Evolutionary conservation across 2,797 vertebrate species (phyloP), one percentile per base, ranked within the genome.

Genomic region (Platyrinchus mystaceus): DNA sequence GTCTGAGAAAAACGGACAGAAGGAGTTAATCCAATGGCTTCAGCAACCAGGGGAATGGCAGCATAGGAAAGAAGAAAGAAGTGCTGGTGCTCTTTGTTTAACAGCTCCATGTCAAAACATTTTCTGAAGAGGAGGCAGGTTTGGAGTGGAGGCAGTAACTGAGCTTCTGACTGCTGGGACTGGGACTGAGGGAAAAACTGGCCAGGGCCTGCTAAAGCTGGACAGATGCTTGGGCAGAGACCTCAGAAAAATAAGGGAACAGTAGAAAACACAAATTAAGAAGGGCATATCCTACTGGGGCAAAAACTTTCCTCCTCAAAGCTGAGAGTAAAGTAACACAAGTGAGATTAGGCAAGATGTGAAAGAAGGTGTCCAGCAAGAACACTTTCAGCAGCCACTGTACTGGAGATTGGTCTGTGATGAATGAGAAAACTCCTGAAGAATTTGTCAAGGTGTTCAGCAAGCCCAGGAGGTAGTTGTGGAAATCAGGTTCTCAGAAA

Each of bases 401-500:
- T 30, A 49, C 0, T 41, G 50, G 43, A 46, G 41, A 68, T 75
- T 71, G 41, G 47, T 36, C 52, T 67, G n/a, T 52, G 43, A 34
- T 12, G 44, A 80, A 47, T 8, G 41, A 74, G 56, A 32, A 79
- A 67, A 55, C 22, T 60, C 49, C 36, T 28, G 30, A 44, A 47
- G 37, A 81, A 50, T 43, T 24, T 44, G 14, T 19, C 20, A 39
- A n/a, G 37, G 49, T 9, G 32, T 34, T 60, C 47, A 68, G 53
- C 37, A 89, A 78, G 28, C 14, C 26, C 41, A 36, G 49, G 20
- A n/a, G 21, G 34, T 2, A 50, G 21, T 0, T 79, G 62, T 36
- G 50, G 30, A 64, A 84, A 70, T 3, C 1, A 23, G 26, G 23
- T 20, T 74, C 20, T 43, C 0, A 0, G 36, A 8, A 73, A 69